Evolutionary conservation across 2,113 vertebrate species (phyloP).

Genomic region (Okapia johnstoni): DNA sequence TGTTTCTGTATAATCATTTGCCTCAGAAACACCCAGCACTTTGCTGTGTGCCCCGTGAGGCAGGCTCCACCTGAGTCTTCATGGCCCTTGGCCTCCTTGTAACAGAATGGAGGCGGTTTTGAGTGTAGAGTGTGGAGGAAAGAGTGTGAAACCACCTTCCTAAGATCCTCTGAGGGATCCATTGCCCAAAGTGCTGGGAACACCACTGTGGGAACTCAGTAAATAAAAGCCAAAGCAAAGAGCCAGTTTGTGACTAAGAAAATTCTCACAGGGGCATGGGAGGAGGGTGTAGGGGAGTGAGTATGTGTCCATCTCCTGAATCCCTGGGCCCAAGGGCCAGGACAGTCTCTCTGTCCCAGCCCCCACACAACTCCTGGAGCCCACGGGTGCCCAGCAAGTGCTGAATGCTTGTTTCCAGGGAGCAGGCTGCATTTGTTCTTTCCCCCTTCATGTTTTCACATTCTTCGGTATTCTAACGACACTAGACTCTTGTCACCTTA

Average conservation of each 20-base stretch:
- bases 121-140: neutral
- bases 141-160: neutral
- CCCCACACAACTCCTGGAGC: too few relatives aligned
- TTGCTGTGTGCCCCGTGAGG: neutral
- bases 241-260: neutral
- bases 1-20: fast-evolving
- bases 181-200: neutral
- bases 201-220: neutral
- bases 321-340: neutral
- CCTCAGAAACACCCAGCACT: neutral
- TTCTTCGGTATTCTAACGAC: neutral
- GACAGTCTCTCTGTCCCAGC: neutral
- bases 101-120: neutral
- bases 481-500: neutral
- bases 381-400: neutral
- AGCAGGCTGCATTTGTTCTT: neutral
- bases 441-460: neutral
- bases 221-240: neutral
- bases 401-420: fast-evolving
- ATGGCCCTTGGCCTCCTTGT: neutral
- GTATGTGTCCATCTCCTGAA: neutral
- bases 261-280: neutral
- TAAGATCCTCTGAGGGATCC: neutral
- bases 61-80: neutral
- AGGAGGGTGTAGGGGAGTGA: fast-evolving